Evolutionary conservation across 2,888 invertebrate genomes (phyloP).

Genomic region (Caenorhabditis plicata): DNA sequence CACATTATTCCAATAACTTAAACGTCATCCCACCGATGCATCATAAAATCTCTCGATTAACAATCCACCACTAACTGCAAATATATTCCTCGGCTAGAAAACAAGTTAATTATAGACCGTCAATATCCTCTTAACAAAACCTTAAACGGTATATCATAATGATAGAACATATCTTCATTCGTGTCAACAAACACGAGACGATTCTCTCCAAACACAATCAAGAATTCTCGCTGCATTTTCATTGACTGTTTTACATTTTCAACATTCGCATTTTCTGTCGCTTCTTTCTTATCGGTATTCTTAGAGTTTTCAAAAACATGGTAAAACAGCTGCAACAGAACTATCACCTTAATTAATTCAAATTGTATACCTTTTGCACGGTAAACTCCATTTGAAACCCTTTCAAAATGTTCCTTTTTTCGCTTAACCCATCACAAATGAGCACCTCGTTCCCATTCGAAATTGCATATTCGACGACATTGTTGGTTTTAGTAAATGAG

Average conservation of each 20-base stretch:
- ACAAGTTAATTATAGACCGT: background rate
- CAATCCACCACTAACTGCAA: conserved; percentile 7
- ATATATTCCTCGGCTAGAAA: conserved; percentile 25
- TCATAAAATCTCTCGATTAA: conserved; percentile 27
- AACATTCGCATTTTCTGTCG: background rate
- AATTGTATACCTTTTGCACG: background rate
- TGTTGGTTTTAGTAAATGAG: background rate
- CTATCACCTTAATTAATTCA: too few relatives aligned
- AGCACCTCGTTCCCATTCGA: background rate
- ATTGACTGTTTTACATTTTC: too few relatives aligned
- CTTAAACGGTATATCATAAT: conserved; percentile 45
- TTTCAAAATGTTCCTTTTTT: background rate
- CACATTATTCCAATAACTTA: background rate
- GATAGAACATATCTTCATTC: conserved; percentile 30
- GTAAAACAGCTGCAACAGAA: too few relatives aligned
- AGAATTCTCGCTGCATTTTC: conserved; percentile 30
- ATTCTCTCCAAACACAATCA: conserved; percentile 42
- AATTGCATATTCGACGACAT: background rate
- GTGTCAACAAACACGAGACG: conserved; percentile 25
- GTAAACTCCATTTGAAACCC: background rate
- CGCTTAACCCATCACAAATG: background rate
- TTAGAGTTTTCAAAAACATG: background rate
- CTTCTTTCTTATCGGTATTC: background rate
- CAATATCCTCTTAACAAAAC: conserved; percentile 8
- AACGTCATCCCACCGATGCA: conserved; percentile 1